These are phyloP conservation scores for Acrobasis repandana DNA, from an alignment of 2,888 invertebrate species.

Conservation along the genomic window DNA sequence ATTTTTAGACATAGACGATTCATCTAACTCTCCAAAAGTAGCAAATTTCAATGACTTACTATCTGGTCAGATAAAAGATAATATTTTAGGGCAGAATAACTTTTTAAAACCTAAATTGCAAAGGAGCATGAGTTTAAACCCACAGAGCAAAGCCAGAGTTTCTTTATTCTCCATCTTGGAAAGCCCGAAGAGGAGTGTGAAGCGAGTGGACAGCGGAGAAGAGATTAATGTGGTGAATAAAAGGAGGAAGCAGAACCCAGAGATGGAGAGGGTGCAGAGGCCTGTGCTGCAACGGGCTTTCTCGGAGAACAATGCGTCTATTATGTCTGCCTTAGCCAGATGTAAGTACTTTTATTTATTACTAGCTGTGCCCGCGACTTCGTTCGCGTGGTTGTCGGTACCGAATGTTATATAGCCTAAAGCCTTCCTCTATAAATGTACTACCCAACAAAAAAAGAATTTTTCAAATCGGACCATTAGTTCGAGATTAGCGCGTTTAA, in stretches of 20 bases:
- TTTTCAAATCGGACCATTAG: too few relatives aligned
- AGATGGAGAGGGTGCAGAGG: slow-evolving; percentile 40
- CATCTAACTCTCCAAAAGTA: slow-evolving; percentile 66
- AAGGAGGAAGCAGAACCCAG: slow-evolving; percentile 47
- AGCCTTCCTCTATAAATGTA: too few relatives aligned
- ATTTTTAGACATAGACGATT: slow-evolving; percentile 66
- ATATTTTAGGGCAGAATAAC: slow-evolving; percentile 44
- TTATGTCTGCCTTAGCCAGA: slow-evolving; percentile 88
- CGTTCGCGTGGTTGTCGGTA: too few relatives aligned
- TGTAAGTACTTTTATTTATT: slow-evolving; percentile 70
- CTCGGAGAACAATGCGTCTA: slow-evolving; percentile 91
- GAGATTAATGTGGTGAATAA: slow-evolving; percentile 62
- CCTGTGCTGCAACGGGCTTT: slow-evolving; percentile 84
- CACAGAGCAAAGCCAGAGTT: slow-evolving; percentile 51
- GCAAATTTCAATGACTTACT: slow-evolving; percentile 65
- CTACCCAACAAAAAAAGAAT: too few relatives aligned
- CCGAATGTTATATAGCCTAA: too few relatives aligned
- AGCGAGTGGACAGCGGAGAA: slow-evolving; percentile 85
- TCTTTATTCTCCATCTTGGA: slow-evolving; percentile 60
- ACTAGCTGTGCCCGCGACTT: too few relatives aligned
- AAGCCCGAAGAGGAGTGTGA: slow-evolving; percentile 66
- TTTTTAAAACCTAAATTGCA: slow-evolving; percentile 49
- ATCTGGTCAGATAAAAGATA: slow-evolving; percentile 64
- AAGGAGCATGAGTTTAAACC: slow-evolving; percentile 65
- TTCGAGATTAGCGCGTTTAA: too few relatives aligned